These are phyloP conservation scores for Cephus rjabovi DNA, from an alignment of 2,888 invertebrate genomes.

Conservation along the genomic window DNA sequence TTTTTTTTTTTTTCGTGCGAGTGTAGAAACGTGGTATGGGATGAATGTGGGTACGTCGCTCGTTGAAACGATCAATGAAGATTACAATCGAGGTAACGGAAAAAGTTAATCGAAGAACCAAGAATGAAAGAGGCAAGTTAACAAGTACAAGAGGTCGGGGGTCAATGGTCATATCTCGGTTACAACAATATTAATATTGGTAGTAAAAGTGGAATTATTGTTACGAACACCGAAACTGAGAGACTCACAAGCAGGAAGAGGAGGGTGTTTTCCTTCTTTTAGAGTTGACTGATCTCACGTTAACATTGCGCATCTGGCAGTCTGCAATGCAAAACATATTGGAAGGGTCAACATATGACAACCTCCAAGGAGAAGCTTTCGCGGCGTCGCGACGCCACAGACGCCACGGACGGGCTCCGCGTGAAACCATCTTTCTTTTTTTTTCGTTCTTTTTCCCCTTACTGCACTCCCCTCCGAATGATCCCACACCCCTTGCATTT, in stretches of 20 bases:
- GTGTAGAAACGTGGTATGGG: too few species aligned
- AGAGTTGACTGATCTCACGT: constrained; percentile 78
- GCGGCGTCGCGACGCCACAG: background rate
- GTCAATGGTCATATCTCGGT: constrained; percentile 34
- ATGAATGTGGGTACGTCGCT: too few species aligned
- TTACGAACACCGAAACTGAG: constrained; percentile 68
- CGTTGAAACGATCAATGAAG: background rate
- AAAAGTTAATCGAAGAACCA: background rate
- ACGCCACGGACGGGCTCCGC: constrained; percentile 3
- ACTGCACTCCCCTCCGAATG: too few species aligned
- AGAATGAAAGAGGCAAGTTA: constrained; percentile 7
- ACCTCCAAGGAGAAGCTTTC: constrained; percentile 35
- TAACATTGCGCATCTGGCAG: constrained; percentile 81
- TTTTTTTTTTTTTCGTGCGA: too few species aligned
- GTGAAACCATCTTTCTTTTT: constrained; percentile 33
- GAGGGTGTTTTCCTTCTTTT: constrained; percentile 76
- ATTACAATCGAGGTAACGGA: background rate
- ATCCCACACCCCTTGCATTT: constrained; percentile 6
- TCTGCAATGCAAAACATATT: constrained; percentile 79
- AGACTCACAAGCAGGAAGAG: constrained; percentile 78
- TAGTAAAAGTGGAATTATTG: constrained; percentile 56
- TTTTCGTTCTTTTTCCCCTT: constrained; percentile 5
- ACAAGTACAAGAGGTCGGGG: constrained; percentile 27
- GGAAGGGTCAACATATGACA: constrained; percentile 64
- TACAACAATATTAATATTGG: constrained; percentile 19